Evolutionary conservation across 2,797 vertebrate genomes (phyloP).

Genomic region (Cryptoprocta ferox): DNA sequence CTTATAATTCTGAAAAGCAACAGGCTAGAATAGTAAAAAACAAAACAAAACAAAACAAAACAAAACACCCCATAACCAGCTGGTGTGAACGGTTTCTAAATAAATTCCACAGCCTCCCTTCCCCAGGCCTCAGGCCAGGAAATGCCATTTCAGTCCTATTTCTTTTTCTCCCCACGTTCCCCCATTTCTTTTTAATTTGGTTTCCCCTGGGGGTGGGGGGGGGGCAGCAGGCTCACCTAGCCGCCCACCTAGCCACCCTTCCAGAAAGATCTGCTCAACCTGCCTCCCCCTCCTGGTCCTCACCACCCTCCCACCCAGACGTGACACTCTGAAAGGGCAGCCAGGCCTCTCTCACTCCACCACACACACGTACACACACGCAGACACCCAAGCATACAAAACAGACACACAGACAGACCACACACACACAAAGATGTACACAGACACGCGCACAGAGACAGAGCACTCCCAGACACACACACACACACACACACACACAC

Average conservation of each 20-base stretch:
- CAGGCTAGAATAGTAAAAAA: neutral
- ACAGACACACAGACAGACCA: no score
- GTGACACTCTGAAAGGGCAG: neutral
- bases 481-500: no score
- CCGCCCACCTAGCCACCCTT: neutral
- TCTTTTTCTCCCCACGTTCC: rapidly evolving
- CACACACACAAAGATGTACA: no score
- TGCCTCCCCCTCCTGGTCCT: neutral
- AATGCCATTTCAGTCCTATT: neutral
- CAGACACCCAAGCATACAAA: no score
- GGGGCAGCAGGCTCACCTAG: neutral
- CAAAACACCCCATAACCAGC: neutral
- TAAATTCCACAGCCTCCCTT: neutral
- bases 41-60: neutral
- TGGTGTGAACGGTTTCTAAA: conserved; percentile 4
- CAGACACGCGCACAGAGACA: no score
- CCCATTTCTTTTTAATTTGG: neutral
- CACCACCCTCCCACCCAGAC: rapidly evolving
- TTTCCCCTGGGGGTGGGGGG: neutral
- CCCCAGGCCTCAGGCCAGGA: conserved; percentile 33
- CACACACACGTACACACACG: no score
- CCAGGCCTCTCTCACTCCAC: neutral
- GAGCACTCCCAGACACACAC: no score
- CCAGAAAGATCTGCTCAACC: neutral
- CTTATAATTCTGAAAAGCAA: neutral